Base-by-base conservation (phyloP, 2,888 invertebrate species). In the Odontocerum albicorne region DNA sequence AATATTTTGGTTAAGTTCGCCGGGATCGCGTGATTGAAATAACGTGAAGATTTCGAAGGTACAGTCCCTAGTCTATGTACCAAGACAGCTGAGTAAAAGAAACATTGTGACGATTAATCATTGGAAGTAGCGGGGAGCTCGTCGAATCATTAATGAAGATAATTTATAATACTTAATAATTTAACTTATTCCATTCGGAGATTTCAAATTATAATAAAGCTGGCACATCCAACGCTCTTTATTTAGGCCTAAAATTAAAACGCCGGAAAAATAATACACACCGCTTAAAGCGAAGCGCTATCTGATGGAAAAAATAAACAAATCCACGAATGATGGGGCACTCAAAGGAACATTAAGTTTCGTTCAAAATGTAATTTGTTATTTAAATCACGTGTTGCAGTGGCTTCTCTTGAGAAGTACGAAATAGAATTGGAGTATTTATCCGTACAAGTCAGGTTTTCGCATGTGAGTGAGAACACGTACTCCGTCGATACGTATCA, bases 331-430 rank as follows among this genome's bases (percentile, higher is more conserved):
- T 36, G 49, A 49, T 38, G 44, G 20, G 43, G 36, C 33, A 35
- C 49, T 55, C 49, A 57, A 57, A 57, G 31, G 38, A 49, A 38
- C 52, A 55, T 57, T 51, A 51, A 35, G 43, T 38, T 47, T 42
- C 53, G 49, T 42, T 59, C 44, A 44, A 47, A 57, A 39, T 33
- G 54, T 49, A 43, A 60, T 60, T 57, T 57, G 55, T 52, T 49
- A 57, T 57, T 60, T 55, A 60, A 57, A 60, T 57, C 17, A 49
- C 22, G 22, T 44, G 38, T 49, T 49, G 36, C 31, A 35, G 35
- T 42, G 15, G 35, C 20, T 49, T 27, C 42, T 12, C 32, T 50
- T 42, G 22, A 38, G 38, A 13, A 42, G 22, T 19, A 36, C 35
- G 36, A 13, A 50, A 33, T 36, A 36, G 21, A 12, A 35, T 21